Conservation (phyloP, 2,113 vertebrate species). For the Mixornis gularis region DNA sequence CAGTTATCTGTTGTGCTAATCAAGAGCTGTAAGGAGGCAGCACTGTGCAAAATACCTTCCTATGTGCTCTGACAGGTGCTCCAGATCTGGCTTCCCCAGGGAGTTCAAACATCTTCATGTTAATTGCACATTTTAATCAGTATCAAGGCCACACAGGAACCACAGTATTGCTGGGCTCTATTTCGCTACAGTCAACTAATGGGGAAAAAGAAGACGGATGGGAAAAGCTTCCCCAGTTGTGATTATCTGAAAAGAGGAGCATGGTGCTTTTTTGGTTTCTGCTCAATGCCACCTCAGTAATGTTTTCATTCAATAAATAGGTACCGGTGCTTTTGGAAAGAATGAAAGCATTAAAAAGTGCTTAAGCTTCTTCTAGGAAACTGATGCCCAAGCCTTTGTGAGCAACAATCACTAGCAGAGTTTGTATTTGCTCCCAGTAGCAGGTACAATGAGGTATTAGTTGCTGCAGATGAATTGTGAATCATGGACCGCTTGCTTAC, state of each 20-base stretch:
- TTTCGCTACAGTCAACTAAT: slow-evolving; percentile 47
- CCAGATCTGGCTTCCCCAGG: slow-evolving; percentile 17
- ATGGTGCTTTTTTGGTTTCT: slow-evolving; percentile 46
- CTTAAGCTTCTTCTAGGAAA: slow-evolving; percentile 44
- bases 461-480: slow-evolving; percentile 54
- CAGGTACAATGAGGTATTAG: slow-evolving; percentile 49
- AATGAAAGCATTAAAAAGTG: slow-evolving; percentile 50
- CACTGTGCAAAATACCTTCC: slow-evolving; percentile 8
- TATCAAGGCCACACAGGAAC: slow-evolving; percentile 44
- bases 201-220: background rate
- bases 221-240: slow-evolving; percentile 21
- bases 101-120: background rate
- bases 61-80: slow-evolving; percentile 9
- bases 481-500: slow-evolving; percentile 29
- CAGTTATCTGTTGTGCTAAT: slow-evolving; percentile 25
- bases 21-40: slow-evolving; percentile 26
- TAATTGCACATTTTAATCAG: slow-evolving; percentile 56
- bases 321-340: slow-evolving; percentile 35
- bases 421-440: slow-evolving; percentile 36
- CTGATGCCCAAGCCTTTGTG: background rate
- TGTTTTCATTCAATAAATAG: slow-evolving; percentile 57
- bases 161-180: slow-evolving; percentile 52
- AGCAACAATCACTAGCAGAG: slow-evolving; percentile 24
- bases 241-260: slow-evolving; percentile 47
- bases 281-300: slow-evolving; percentile 24